Conservation (phyloP, 2,113 vertebrate species). For the Cyanoramphus novaezelandiae region DNA sequence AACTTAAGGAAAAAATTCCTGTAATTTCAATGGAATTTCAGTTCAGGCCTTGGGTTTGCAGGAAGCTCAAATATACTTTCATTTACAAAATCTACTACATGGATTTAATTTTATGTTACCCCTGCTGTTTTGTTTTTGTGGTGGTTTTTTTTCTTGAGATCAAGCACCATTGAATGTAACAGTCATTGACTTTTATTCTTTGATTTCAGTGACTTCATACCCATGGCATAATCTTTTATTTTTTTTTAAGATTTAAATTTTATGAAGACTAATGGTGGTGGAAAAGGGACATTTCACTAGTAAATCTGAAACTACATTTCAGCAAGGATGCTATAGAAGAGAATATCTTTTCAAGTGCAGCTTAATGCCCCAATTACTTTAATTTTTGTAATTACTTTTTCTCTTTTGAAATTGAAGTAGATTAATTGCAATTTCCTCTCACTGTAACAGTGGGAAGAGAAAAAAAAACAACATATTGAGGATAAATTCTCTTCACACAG, state of each 20-base stretch:
- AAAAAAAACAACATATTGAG: neutral
- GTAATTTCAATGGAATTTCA: neutral
- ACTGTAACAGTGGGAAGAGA: neutral
- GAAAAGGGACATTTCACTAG: neutral
- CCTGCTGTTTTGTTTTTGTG: neutral
- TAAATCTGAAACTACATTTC: conserved; percentile 1
- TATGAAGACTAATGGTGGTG: neutral
- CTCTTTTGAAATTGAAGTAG: neutral
- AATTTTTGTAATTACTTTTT: conserved; percentile 13
- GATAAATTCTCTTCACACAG: neutral
- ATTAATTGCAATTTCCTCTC: conserved; percentile 2
- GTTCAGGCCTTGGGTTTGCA: neutral
- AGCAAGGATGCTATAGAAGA: neutral
- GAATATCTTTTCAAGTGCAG: conserved; percentile 3
- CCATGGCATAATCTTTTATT: neutral
- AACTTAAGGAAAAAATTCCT: neutral
- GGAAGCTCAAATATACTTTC: neutral
- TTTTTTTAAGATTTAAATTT: neutral
- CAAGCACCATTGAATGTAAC: neutral
- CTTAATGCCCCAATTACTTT: conserved; percentile 13
- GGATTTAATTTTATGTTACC: neutral
- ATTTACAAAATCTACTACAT: neutral
- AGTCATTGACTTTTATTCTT: neutral
- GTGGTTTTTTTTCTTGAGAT: neutral
- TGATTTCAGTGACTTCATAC: neutral